These are phyloP conservation scores for Mobula birostris DNA, from an alignment of 2,113 vertebrate genomes.

Conservation along the genomic window DNA sequence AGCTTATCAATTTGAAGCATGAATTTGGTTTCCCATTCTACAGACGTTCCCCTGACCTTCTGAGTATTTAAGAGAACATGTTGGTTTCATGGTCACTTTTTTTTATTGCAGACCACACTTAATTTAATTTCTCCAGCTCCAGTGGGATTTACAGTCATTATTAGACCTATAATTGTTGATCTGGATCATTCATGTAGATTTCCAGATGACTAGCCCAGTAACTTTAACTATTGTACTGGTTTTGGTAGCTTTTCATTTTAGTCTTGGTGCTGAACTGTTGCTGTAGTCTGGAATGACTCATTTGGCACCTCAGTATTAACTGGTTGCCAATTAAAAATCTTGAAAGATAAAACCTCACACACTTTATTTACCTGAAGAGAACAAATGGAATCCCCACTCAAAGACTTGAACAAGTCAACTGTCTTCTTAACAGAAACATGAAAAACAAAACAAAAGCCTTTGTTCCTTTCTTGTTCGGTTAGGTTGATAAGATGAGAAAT, in stretches of 20 bases:
- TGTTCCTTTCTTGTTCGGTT: conserved; percentile 8
- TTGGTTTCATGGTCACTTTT: no score
- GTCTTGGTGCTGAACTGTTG: neutral
- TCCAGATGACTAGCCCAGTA: no score
- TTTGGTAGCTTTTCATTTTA: neutral
- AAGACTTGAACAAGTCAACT: conserved; percentile 27
- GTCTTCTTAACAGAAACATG: conserved; percentile 30
- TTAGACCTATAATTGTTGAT: no score
- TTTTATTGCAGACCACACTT: no score
- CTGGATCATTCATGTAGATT: no score
- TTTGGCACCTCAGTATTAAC: neutral
- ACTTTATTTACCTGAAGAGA: conserved; percentile 19
- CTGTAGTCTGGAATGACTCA: neutral
- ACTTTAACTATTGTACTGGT: neutral
- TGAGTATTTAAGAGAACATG: no score
- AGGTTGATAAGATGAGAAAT: neutral
- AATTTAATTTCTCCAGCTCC: no score
- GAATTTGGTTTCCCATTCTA: no score
- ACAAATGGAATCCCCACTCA: neutral
- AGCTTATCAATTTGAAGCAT: no score
- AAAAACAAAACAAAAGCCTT: conserved; percentile 28
- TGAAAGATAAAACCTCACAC: conserved; percentile 21
- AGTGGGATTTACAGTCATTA: no score
- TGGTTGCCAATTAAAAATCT: neutral
- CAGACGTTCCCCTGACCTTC: no score